Percentiles rank a stretch among this genome's conserved stretches.
phyloP scores from a whole-genome alignment of 2,888 invertebrate species.

The Antheraea assamensis region DNA sequence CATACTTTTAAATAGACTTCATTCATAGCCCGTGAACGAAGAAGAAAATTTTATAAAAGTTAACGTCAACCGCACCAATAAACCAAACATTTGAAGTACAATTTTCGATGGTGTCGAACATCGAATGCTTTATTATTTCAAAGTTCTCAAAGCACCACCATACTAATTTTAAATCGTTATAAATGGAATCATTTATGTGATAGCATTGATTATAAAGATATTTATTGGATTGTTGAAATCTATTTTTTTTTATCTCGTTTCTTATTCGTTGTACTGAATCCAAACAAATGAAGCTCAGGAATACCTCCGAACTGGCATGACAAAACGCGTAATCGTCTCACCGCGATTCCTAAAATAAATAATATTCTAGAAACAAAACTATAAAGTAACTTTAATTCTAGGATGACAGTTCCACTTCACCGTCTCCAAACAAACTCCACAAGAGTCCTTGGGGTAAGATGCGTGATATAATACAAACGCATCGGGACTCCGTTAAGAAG shows the following conservation, averaged over 20 bases:
- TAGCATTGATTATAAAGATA: too few relatives aligned
- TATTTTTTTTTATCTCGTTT: not conserved
- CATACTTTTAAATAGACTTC: constrained; percentile 23
- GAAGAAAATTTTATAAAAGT: not conserved
- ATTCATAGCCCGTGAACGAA: constrained; percentile 24
- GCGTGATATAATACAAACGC: constrained; percentile 88
- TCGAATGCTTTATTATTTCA: not conserved
- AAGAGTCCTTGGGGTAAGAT: constrained; percentile 91
- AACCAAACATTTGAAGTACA: not conserved
- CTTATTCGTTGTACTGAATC: not conserved
- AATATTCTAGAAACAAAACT: not conserved
- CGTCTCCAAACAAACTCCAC: constrained; percentile 79
- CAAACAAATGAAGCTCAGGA: not conserved
- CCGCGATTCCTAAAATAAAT: not conserved
- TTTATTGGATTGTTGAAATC: too few relatives aligned
- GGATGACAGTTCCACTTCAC: constrained; percentile 78
- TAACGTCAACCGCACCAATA: not conserved
- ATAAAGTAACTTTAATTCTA: constrained; percentile 32
- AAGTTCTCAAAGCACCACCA: not conserved
- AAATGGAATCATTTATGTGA: too few relatives aligned
- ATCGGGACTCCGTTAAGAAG: constrained; percentile 85
- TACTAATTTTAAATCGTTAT: too few relatives aligned
- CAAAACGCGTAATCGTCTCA: not conserved
- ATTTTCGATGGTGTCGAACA: not conserved
- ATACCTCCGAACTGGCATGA: not conserved